These are phyloP conservation scores for Microplitis deprimator DNA, from an alignment of 2,888 invertebrate genomes.

Conservation along the genomic window DNA sequence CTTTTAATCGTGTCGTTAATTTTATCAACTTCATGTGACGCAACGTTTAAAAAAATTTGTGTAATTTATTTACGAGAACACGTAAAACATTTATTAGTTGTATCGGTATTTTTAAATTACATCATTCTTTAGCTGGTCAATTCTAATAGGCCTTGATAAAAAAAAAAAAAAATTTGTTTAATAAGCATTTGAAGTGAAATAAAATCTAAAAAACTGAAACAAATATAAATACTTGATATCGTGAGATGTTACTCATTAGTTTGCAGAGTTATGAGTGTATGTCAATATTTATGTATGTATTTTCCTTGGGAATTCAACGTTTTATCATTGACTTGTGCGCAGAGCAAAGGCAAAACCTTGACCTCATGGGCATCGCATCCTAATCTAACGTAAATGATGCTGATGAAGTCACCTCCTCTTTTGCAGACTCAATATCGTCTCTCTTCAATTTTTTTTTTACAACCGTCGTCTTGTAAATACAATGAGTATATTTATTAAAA, in stretches of 20 bases:
- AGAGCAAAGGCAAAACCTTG: constrained; percentile 39
- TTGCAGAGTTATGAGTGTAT: not conserved
- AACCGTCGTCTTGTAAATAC: no score
- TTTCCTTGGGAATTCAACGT: constrained; percentile 27
- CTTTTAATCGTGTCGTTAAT: no score
- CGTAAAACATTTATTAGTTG: no score
- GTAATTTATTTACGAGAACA: no score
- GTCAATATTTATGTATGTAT: not conserved
- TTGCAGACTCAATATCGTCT: constrained; percentile 23
- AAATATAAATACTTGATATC: not conserved
- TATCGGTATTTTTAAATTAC: no score
- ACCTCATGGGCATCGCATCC: constrained; percentile 41
- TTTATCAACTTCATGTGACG: no score
- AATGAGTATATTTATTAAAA: no score
- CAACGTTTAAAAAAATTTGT: no score
- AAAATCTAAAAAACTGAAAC: not conserved
- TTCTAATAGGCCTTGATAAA: not conserved
- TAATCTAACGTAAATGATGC: constrained; percentile 44
- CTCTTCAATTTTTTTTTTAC: constrained; percentile 12
- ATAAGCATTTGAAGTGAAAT: not conserved
- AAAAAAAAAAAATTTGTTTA: not conserved
- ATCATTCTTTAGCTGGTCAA: no score
- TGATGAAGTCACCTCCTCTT: constrained; percentile 48
- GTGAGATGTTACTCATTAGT: not conserved
- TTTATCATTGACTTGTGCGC: constrained; percentile 28